Percentiles rank a stretch among this genome's conserved stretches.
Evolutionary conservation across 2,797 vertebrate species (phyloP).

Genomic region (Propithecus deckenii): DNA sequence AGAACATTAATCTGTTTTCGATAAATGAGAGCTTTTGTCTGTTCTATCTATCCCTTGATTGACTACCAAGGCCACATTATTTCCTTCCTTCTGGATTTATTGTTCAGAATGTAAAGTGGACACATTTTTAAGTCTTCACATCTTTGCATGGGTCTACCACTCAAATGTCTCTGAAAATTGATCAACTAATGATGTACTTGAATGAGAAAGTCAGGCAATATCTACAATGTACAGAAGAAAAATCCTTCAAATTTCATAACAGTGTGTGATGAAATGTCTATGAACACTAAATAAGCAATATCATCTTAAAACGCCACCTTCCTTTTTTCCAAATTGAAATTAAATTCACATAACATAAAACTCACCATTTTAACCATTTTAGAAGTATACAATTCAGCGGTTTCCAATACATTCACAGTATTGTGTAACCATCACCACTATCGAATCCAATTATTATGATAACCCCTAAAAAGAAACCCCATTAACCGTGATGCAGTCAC

Average conservation of each 20-base stretch:
- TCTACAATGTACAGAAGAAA: background rate
- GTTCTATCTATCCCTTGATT: background rate
- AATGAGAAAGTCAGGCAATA: background rate
- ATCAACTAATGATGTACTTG: background rate
- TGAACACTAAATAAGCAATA: background rate
- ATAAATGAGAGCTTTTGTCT: background rate
- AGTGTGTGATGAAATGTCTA: background rate
- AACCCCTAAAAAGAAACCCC: background rate
- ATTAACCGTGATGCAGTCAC: background rate
- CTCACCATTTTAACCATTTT: background rate
- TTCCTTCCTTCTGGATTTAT: background rate
- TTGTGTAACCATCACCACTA: background rate
- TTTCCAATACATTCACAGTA: background rate
- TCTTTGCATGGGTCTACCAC: background rate
- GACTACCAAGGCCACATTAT: background rate
- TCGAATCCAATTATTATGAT: background rate
- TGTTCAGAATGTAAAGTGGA: background rate
- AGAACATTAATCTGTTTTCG: background rate
- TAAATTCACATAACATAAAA: background rate
- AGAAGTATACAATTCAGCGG: background rate
- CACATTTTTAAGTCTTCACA: background rate
- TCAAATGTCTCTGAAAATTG: constrained; percentile 32
- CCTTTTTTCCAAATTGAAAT: background rate
- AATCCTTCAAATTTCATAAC: background rate
- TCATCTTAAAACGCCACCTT: background rate